Evolutionary conservation across 2,797 vertebrate genomes (phyloP).

Genomic region (Anguilla obscura): DNA sequence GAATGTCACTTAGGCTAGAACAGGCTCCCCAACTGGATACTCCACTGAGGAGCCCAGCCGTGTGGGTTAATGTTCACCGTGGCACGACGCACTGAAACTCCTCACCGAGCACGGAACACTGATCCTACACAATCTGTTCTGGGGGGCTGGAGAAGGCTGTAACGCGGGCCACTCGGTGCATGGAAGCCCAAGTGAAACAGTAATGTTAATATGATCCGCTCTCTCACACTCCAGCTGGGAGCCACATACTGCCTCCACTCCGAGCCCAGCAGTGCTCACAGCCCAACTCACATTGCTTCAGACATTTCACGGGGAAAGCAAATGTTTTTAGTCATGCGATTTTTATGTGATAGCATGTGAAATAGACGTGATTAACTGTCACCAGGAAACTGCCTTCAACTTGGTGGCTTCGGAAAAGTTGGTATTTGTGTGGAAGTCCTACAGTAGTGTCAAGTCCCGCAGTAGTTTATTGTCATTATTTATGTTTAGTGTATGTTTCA

Average conservation of each 20-base stretch:
- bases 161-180: not conserved
- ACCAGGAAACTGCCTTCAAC: not conserved
- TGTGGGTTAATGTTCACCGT: not conserved
- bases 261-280: not conserved
- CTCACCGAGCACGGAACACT: not conserved
- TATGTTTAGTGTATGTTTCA: not conserved
- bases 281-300: not conserved
- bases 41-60: not conserved
- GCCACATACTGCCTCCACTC: not conserved
- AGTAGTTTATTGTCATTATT: not conserved
- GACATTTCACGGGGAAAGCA: not conserved
- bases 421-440: not conserved
- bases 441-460: not conserved
- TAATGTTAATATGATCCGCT: not conserved
- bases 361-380: not conserved
- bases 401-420: not conserved
- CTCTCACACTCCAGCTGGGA: not conserved
- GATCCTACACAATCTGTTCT: not conserved
- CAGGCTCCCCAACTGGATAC: not conserved
- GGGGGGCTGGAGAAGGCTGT: not conserved
- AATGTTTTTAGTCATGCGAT: not conserved
- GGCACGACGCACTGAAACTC: not conserved
- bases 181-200: not conserved
- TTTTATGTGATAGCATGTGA: not conserved
- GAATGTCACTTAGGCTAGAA: not conserved